Conservation (phyloP, 2,113 vertebrate genomes). For the Gambusia affinis region DNA sequence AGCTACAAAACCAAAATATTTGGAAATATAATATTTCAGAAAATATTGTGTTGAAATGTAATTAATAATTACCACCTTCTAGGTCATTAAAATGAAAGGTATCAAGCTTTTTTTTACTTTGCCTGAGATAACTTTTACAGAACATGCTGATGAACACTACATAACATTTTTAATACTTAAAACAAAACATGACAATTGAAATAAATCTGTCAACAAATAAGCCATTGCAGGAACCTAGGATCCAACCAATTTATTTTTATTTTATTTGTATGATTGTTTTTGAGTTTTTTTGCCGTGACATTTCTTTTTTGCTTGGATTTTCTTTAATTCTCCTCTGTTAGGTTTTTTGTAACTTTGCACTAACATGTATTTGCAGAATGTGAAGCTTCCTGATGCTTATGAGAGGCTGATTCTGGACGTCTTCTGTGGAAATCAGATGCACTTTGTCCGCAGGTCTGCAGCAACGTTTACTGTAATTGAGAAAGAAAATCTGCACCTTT, state of each 20-base stretch:
- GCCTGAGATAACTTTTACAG: too few species aligned
- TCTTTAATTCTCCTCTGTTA: background rate
- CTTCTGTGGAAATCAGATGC: slow-evolving; percentile 91
- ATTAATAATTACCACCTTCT: too few species aligned
- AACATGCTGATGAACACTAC: too few species aligned
- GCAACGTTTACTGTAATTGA: background rate
- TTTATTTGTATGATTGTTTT: background rate
- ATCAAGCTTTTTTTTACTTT: too few species aligned
- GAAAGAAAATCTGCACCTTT: background rate
- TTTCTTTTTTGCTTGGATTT: background rate
- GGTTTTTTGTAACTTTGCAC: background rate
- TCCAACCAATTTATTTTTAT: too few species aligned
- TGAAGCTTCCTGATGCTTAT: slow-evolving; percentile 90
- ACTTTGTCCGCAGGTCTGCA: slow-evolving; percentile 89
- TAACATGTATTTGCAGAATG: slow-evolving; percentile 72
- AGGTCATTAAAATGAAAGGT: too few species aligned
- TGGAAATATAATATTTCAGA: too few species aligned
- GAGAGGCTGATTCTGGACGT: slow-evolving; percentile 89
- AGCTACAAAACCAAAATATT: too few species aligned
- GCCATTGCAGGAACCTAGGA: background rate
- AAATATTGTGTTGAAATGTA: too few species aligned
- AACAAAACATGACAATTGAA: background rate
- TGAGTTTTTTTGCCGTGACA: background rate
- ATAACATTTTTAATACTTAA: too few species aligned
- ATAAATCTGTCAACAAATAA: too few species aligned